Evolutionary conservation across 2,888 invertebrate genomes (phyloP).

Genomic region (Deilephila porcellus): DNA sequence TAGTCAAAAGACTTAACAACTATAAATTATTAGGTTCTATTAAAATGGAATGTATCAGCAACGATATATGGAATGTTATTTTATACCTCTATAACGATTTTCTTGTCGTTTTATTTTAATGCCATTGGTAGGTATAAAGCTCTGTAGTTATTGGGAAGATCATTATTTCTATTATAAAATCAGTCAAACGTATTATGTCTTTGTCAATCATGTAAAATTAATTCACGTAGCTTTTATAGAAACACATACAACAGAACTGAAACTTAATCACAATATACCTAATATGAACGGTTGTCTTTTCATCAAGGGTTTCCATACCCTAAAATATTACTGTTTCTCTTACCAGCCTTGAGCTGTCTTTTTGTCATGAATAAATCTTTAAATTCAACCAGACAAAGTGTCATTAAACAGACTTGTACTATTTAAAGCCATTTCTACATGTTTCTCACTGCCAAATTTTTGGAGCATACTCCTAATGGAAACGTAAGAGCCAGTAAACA

Average conservation of each 20-base stretch:
- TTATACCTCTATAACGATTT: too few relatives aligned
- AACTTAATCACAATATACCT: too few relatives aligned
- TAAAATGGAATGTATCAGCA: neutral
- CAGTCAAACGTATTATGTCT: too few relatives aligned
- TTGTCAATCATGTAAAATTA: too few relatives aligned
- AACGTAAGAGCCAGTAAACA: conserved; percentile 73
- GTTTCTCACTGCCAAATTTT: conserved; percentile 49
- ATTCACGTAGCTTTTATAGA: too few relatives aligned
- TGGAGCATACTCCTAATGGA: conserved; percentile 69
- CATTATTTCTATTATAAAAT: too few relatives aligned
- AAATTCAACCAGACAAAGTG: conserved; percentile 22
- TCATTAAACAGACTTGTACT: conserved; percentile 25
- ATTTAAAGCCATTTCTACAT: conserved; percentile 19
- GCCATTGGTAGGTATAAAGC: too few relatives aligned
- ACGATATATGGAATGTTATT: neutral
- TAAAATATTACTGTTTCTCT: neutral
- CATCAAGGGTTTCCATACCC: neutral
- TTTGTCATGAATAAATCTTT: neutral
- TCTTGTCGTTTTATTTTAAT: too few relatives aligned
- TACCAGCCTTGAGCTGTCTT: neutral
- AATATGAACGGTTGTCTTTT: too few relatives aligned
- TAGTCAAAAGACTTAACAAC: conserved; percentile 28
- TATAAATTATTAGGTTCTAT: neutral
- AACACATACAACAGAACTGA: too few relatives aligned
- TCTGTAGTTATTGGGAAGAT: too few relatives aligned